Percentiles rank a stretch among this genome's conserved stretches.
These are phyloP conservation scores for Lathamus discolor DNA, from an alignment of 2,113 vertebrate species.

Conservation along the genomic window DNA sequence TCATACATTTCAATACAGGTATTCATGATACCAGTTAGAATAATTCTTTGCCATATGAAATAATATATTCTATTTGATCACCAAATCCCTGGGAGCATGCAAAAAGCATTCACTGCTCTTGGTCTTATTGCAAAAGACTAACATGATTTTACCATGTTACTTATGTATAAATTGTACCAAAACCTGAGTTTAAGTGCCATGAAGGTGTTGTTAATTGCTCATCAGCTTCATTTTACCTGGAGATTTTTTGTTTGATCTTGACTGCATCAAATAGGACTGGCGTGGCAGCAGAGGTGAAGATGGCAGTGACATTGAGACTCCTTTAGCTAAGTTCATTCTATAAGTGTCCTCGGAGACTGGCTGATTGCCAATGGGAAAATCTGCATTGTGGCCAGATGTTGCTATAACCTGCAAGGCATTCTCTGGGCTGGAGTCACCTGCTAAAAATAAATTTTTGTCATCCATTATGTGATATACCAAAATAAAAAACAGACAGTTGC, in stretches of 20 bases:
- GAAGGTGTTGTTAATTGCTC: not conserved
- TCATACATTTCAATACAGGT: not conserved
- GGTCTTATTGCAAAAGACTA: not conserved
- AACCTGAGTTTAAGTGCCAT: not conserved
- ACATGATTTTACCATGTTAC: not conserved
- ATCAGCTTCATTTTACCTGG: constrained; percentile 81
- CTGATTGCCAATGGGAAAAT: constrained; percentile 62
- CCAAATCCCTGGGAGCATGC: not conserved
- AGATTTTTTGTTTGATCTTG: constrained; percentile 89
- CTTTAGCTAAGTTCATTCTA: constrained; percentile 84
- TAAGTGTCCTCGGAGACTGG: constrained; percentile 77
- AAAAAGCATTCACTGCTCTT: not conserved
- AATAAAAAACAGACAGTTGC: not conserved
- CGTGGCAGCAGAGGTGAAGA: constrained; percentile 95
- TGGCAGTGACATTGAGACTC: constrained; percentile 94
- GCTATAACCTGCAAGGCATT: constrained; percentile 66
- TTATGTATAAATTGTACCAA: not conserved
- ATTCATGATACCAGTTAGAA: not conserved
- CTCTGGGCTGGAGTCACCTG: constrained; percentile 81
- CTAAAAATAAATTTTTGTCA: constrained; percentile 33
- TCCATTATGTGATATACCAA: not conserved
- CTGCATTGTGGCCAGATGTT: constrained; percentile 63
- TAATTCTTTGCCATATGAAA: not conserved
- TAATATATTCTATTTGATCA: not conserved
- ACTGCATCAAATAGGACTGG: constrained; percentile 86